Base-by-base conservation (phyloP, 2,888 invertebrate species). In the Rugalucina vietnamica region DNA sequence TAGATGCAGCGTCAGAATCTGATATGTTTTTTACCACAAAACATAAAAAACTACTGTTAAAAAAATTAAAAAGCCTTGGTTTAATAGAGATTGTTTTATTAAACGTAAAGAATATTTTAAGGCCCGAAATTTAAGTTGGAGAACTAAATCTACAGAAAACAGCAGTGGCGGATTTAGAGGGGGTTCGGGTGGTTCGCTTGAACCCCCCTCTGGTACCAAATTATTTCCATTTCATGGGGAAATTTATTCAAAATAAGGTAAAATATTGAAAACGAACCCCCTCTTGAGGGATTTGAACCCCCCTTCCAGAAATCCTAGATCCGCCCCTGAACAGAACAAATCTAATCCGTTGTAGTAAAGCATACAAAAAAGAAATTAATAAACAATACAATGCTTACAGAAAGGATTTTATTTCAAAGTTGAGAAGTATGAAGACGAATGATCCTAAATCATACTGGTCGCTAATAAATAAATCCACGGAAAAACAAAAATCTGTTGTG, bases 381-480 rank as follows among this genome's bases (percentile, higher is more conserved):
- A 34, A 65, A 34, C 65, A 65, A 18, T 65, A 65, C 21, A 65
- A 65, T 65, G 32, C 21, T 14, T 65, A 65, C 34, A 65, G 65
- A 18, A 65, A 65, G 18, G 65, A 65, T 65, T 65, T 34, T 21
- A 65, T 65, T 65, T 65, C 34, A 4, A 65, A 65, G 34, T 34
- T 65, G 34, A 3, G 65, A 12, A 34, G 34, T 29, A 10, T 60
- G 60, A 60, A 60, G 29, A 60, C 60, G 18, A 60, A 60, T 10
- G 60, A 60, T 65, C 32, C 65, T 34, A 65, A 65, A 65, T 65
- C 65, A 65, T 65, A 65, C 65, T 65, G 65, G 34, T 65, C 65
- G 5, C 29, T 65, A 65, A 21, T 65, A 65, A 65, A 34, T 65
- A 65, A 65, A 12, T 65, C 65, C 21, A 12, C 32, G 4, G 32